Base-by-base conservation (phyloP, 2,113 vertebrate genomes). In the Nycticorax nycticorax region DNA sequence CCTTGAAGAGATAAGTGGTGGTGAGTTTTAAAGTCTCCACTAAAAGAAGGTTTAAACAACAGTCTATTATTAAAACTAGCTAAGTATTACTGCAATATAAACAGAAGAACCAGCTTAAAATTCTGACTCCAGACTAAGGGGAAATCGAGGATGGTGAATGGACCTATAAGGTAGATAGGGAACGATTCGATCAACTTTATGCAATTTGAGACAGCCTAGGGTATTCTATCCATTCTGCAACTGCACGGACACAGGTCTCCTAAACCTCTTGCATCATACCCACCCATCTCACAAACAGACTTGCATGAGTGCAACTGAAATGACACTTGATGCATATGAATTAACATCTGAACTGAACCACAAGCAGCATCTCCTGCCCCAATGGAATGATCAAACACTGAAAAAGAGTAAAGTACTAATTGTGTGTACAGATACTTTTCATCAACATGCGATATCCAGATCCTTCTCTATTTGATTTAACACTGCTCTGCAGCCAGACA, bases 91-190 rank as follows among this genome's bases (percentile, higher is more conserved):
- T 50, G 47, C 64, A 33, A 75, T 83, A 60, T 53, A 68, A 95
- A 26, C 26, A 43, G 88, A 93, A 97, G 64, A 92, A 72, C 21
- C 66, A 85, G 13, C 41, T 96, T 86, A 79, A 88, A 87, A 93
- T 64, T 75, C 21, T 77, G 35, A 26, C 17, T 66, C 23, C 33
- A 60, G 12, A 41, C 30, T 45, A 43, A 20, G 10, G 28, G 9
- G 27, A 83, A 85, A 66, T 16, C 27, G 3, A 59, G n/a, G 3
- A 21, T 59, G 41, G 6, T 50, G 27, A 68, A 60, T 33, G 12
- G 8, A 75, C 27, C 10, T 64, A 3, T 50, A 39, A 79, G 28
- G 16, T 23, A 68, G 8, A 6, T 14, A 39, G 20, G 22, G 28
- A 80, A 78, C 27, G 20, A 52, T 59, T 92, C 26, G 63, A 4